Conservation (phyloP, 1,140 invertebrate species). For the Sesamia nonagrioides region DNA sequence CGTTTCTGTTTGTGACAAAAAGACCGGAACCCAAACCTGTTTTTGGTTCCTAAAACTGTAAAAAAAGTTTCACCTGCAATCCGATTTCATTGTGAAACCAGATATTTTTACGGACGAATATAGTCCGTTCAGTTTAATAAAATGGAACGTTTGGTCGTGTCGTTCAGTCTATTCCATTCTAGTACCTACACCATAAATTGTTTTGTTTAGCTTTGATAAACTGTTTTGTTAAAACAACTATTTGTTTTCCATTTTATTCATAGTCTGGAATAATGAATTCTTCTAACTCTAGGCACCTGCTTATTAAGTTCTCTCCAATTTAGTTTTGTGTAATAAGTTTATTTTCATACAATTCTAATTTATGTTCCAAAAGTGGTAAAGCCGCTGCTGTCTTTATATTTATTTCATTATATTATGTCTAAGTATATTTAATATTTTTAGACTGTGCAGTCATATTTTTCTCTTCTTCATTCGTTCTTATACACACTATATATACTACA, state of each 20-base stretch:
- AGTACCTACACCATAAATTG: conserved; percentile 6
- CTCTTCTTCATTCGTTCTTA: too few relatives aligned
- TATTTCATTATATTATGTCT: too few relatives aligned
- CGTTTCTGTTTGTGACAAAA: too few relatives aligned
- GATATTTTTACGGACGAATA: conserved; percentile 17
- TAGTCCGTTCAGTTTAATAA: conserved; percentile 24
- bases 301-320: not conserved
- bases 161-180: not conserved
- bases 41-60: too few relatives aligned
- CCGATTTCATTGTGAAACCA: too few relatives aligned
- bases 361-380: not conserved
- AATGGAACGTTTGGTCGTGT: not conserved
- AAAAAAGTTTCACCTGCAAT: not conserved
- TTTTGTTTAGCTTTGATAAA: not conserved
- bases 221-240: conserved; percentile 3
- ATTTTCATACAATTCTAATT: not conserved
- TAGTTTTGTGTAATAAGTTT: not conserved
- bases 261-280: not conserved
- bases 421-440: too few relatives aligned
- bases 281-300: not conserved
- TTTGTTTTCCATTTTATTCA: conserved; percentile 2
- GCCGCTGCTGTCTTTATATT: too few relatives aligned
- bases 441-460: too few relatives aligned
- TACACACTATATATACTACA: too few relatives aligned
- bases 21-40: too few relatives aligned